Evolutionary conservation across 2,797 vertebrate species (phyloP), one percentile per base, ranked within the genome.

Genomic region (Streptopelia turtur): DNA sequence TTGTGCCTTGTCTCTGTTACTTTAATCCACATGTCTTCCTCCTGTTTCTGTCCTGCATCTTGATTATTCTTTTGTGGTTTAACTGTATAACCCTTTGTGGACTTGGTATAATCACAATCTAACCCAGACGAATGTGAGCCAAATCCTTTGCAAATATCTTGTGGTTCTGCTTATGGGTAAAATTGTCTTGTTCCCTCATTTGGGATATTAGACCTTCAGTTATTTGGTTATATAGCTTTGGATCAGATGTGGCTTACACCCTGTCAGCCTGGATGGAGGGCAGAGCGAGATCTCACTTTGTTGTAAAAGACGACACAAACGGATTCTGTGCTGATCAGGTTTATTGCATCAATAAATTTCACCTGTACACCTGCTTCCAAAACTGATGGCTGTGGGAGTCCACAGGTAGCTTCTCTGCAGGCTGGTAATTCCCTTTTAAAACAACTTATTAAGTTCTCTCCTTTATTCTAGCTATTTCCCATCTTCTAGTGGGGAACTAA

Each of bases 381-480:
- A 86, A 39, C 3, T 17, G 27, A 4, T 57, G 11, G 24, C 55
- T 88, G 30, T 89, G 65, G 59, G 41, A 81, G 14, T 30, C 50
- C 49, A 49, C 23, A 53, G 31, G 57, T 47, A 66, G 22, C 16
- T n/a, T 66, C 39, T 68, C 55, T 87, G n/a, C 2, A 63, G 27
- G 9, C 28, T 81, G 47, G 23, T 56, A 94, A 87, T 90, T 90
- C 37, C 24, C 47, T 66, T 66, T 84, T 60, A 77, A 89, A 94
- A 90, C 24, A 90, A 56, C 11, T 4, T 31, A 11, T 87, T 86
- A 3, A 0, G 7, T 52, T 90, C 12, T 39, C 47, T 89, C 39
- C 61, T 96, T 84, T 94, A 60, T 49, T n/a, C 25, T 39, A 80
- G 28, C 24, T 90, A 8, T 83, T 82, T 53, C 16, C 43, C 52